These are phyloP conservation scores for Paragorgia papillata DNA, from an alignment of 92 coral and sea anemone species.

Conservation along the genomic window DNA sequence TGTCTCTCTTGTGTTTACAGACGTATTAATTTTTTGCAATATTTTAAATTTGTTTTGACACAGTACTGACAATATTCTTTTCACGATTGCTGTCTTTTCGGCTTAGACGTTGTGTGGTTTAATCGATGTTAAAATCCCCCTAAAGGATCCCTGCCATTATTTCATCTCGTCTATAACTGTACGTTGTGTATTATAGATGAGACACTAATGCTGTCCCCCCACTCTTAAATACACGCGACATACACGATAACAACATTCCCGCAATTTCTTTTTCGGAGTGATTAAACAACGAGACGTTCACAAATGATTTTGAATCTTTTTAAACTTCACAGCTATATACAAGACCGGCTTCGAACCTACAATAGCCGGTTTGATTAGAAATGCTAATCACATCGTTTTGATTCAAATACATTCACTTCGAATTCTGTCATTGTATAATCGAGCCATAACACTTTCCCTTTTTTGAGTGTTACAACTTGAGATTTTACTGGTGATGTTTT, in stretches of 20 bases:
- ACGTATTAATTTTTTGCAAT: slow-evolving; percentile 11
- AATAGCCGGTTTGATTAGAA: neutral
- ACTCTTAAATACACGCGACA: neutral
- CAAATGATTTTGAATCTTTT: too few species aligned
- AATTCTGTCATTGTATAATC: neutral
- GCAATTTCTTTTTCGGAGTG: neutral
- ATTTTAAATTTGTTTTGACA: slow-evolving; percentile 28
- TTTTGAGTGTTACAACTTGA: neutral
- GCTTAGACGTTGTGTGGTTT: neutral
- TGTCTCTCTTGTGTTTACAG: slow-evolving; percentile 21
- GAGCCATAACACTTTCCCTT: neutral
- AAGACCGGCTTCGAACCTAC: too few species aligned
- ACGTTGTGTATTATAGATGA: too few species aligned
- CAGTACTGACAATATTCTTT: neutral
- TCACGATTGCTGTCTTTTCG: neutral
- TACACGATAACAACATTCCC: neutral
- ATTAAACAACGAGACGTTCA: too few species aligned
- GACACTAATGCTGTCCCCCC: neutral
- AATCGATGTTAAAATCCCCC: neutral
- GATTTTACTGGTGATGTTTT: too few species aligned
- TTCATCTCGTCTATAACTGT: neutral
- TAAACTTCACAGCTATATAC: too few species aligned
- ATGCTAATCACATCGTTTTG: neutral
- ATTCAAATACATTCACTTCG: neutral
- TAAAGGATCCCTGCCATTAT: neutral